Evolutionary conservation across 2,113 vertebrate species (phyloP).

Genomic region (Mionectes macconnelli): DNA sequence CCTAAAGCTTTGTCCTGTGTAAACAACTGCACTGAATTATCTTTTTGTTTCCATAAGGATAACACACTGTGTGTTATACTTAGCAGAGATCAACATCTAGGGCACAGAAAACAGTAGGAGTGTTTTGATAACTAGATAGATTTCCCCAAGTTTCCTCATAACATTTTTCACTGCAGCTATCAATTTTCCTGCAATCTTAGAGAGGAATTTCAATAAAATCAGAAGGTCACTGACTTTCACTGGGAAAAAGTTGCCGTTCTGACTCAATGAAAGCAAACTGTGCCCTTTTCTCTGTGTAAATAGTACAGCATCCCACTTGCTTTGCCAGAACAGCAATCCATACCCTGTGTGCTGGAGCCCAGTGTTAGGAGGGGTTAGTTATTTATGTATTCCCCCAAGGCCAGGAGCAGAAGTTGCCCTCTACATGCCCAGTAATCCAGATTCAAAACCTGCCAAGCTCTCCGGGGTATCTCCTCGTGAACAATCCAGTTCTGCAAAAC

Average conservation of each 20-base stretch:
- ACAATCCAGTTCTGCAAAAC: background rate
- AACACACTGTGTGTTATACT: slow-evolving; percentile 56
- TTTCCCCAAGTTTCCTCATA: slow-evolving; percentile 39
- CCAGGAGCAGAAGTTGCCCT: background rate
- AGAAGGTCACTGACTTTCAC: slow-evolving; percentile 52
- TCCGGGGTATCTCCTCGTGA: background rate
- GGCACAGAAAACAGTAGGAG: slow-evolving; percentile 58
- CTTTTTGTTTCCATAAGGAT: slow-evolving; percentile 65
- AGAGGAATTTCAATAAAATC: slow-evolving; percentile 64
- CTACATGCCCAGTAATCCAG: background rate
- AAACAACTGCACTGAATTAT: slow-evolving; percentile 58
- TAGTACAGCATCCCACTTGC: background rate
- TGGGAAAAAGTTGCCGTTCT: slow-evolving; percentile 27
- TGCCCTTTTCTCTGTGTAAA: slow-evolving; percentile 34
- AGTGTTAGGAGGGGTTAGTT: background rate
- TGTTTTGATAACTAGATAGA: slow-evolving; percentile 58
- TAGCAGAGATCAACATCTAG: slow-evolving; percentile 50
- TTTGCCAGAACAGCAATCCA: slow-evolving; percentile 8
- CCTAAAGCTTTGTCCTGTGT: slow-evolving; percentile 36
- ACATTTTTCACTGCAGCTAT: slow-evolving; percentile 60
- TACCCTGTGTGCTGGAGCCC: background rate
- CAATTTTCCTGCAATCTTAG: slow-evolving; percentile 41
- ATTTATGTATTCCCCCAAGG: background rate
- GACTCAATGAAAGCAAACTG: slow-evolving; percentile 7
- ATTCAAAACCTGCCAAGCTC: background rate